Percentiles rank a stretch among this genome's conserved stretches.
Conservation (phyloP, 2,888 invertebrate species). For the Orthosia cruda region DNA sequence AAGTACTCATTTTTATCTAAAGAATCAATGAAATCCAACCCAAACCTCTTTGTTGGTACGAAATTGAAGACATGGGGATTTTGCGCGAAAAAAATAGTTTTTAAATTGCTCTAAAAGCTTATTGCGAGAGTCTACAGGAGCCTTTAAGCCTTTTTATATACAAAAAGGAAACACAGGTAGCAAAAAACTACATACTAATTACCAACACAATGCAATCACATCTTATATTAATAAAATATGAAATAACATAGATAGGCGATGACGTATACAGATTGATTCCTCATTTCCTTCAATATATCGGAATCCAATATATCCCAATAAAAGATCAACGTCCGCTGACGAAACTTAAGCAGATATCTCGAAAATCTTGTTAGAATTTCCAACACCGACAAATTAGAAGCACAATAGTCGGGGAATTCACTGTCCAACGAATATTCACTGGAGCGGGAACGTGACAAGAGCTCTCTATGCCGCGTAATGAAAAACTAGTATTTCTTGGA, state of each 20-base stretch:
- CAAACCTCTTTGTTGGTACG: too few relatives aligned
- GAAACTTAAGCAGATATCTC: background rate
- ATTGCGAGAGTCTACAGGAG: too few relatives aligned
- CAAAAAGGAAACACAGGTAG: background rate
- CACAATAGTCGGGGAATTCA: slow-evolving; percentile 1
- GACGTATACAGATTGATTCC: background rate
- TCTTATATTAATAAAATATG: background rate
- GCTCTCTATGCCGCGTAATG: background rate
- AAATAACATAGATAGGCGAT: slow-evolving; percentile 9
- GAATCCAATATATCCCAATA: background rate
- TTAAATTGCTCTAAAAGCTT: too few relatives aligned
- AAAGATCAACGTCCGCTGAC: slow-evolving; percentile 5
- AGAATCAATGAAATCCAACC: too few relatives aligned
- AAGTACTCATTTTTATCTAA: too few relatives aligned
- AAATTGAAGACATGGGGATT: too few relatives aligned
- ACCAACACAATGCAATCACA: background rate
- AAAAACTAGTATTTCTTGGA: background rate
- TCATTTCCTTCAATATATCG: background rate
- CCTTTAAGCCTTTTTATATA: too few relatives aligned
- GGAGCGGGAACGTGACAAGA: background rate
- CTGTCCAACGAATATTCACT: slow-evolving; percentile 4
- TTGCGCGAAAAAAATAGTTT: too few relatives aligned
- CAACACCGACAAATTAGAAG: slow-evolving; percentile 24
- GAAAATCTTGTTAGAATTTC: slow-evolving; percentile 19
- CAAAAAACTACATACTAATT: background rate